Base-by-base conservation (phyloP, 2,113 vertebrate species). In the Pterocles gutturalis region DNA sequence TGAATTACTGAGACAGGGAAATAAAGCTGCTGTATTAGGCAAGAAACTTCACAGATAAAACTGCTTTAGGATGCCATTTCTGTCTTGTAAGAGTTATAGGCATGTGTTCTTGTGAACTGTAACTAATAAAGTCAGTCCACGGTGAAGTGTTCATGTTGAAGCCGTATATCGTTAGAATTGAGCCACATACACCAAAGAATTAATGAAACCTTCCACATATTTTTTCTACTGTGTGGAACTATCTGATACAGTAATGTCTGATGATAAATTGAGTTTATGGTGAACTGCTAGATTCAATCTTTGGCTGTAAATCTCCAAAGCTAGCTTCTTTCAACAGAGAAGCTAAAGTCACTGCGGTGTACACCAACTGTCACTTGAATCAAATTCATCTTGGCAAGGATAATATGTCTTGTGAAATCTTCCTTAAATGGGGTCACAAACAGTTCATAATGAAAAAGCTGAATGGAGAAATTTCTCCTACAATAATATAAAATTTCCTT, bases 221-320 rank as follows among this genome's bases (percentile, higher is more conserved):
- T 97, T 97, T 96, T 97, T 97, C 94, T 96, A 89, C 91, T 8
- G 7, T 95, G 94, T 97, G 97, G 91, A 98, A 94, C 96, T 96
- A 98, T 96, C 96, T 97, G 96, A 97, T 98, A 98, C 97, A 92
- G 97, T 97, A 98, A 98, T 98, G 84, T 92, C 73, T 97, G 78
- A 98, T 98, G 98, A 99, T 98, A 98, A 98, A 99, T 98, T 97
- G 94, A 96, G 97, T 98, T 98, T 98, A 98, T 97, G 48, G 96
- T 89, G 97, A 98, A 96, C 97, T 97, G 93, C 97, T 98, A 97
- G 97, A 98, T 98, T 98, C 96, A 97, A 96, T 98, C 97, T 98
- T 93, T 91, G 84, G 91, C 94, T 95, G 94, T 98, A 98, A 98
- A 99, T 98, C 98, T 98, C 94, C 92, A 94, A 97, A 96, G 91